Evolutionary conservation across 2,797 vertebrate species (phyloP).

Genomic region (Vireo griseus): DNA sequence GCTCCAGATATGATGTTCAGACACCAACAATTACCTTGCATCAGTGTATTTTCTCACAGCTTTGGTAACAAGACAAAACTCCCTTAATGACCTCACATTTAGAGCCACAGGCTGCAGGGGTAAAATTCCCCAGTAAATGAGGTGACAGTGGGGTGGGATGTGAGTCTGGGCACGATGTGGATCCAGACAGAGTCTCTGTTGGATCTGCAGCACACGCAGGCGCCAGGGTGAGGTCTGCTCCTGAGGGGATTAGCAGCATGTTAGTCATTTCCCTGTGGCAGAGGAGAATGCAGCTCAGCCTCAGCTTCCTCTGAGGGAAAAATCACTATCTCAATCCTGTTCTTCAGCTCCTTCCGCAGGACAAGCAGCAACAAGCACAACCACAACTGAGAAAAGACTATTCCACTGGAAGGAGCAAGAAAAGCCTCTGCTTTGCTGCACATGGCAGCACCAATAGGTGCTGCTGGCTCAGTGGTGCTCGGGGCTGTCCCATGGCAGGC

Average conservation of each 20-base stretch:
- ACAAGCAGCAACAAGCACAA: not conserved
- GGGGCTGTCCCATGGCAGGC: not conserved
- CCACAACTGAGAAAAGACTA: not conserved
- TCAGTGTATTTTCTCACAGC: not conserved
- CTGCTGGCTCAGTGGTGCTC: not conserved
- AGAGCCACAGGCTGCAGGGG: not conserved
- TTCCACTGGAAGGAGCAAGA: not conserved
- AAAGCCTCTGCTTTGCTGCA: not conserved
- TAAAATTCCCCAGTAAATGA: not conserved
- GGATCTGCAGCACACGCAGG: not conserved
- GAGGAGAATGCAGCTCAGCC: not conserved
- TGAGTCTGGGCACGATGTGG: not conserved
- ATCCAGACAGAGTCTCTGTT: not conserved
- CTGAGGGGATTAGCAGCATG: fast-evolving
- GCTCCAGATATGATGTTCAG: not conserved
- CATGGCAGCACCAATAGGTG: not conserved
- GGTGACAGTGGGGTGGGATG: not conserved
- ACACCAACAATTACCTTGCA: not conserved
- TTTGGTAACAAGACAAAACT: not conserved
- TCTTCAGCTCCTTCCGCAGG: not conserved
- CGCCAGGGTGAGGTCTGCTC: not conserved
- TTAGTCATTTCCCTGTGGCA: not conserved
- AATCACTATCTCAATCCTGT: not conserved
- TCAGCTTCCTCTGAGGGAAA: not conserved
- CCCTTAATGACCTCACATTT: not conserved